Evolutionary conservation across 2,113 vertebrate species (phyloP).

Genomic region (Sinosuthora webbiana): DNA sequence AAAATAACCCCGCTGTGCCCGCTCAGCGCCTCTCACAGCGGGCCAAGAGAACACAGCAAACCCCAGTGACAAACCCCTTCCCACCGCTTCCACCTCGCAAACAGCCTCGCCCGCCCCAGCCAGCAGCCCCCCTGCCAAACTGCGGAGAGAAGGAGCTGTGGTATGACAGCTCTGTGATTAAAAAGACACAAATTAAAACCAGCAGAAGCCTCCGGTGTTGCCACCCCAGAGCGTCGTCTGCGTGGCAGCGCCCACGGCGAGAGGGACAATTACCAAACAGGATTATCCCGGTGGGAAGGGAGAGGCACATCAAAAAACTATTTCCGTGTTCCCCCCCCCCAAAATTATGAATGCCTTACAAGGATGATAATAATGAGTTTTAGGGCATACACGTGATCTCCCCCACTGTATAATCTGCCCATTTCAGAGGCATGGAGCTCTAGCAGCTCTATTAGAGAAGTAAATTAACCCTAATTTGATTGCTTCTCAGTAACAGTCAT

Average conservation of each 20-base stretch:
- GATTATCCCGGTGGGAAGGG: background rate
- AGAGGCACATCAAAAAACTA: background rate
- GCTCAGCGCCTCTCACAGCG: rapidly evolving
- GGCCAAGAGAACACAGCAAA: background rate
- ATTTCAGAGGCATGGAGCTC: background rate
- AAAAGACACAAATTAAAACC: background rate
- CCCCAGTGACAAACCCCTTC: background rate
- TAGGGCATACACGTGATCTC: background rate
- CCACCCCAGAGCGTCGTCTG: background rate
- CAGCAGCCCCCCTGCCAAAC: background rate
- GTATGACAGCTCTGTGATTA: background rate
- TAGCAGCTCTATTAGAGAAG: background rate
- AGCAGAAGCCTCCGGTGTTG: background rate
- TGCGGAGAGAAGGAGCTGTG: background rate
- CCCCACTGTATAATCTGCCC: background rate
- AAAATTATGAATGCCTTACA: background rate
- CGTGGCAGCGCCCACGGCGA: rapidly evolving
- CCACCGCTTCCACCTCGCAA: background rate
- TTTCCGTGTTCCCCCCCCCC: background rate
- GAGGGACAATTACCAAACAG: background rate
- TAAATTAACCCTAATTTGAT: conserved; percentile 42
- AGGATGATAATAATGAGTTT: background rate
- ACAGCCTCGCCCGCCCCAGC: background rate
- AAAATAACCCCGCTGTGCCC: rapidly evolving
- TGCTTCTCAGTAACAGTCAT: background rate